These are phyloP conservation scores for Phaonia tiefii DNA, from an alignment of 2,888 invertebrate species.

Conservation along the genomic window DNA sequence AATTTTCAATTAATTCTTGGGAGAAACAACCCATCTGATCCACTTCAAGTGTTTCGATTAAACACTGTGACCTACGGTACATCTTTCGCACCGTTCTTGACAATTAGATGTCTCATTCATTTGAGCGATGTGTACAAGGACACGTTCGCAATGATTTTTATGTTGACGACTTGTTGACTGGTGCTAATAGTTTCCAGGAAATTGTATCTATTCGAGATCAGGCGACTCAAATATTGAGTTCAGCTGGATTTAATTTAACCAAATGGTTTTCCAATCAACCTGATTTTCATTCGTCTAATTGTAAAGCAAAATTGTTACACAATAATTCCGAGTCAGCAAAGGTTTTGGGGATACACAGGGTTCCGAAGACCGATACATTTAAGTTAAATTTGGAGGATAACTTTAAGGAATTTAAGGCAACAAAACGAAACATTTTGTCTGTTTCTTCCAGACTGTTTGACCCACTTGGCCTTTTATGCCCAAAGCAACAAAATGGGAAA, in stretches of 20 bases:
- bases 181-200: no score
- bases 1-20: no score
- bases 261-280: conserved; percentile 47
- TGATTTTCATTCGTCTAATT: not conserved
- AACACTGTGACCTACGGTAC: no score
- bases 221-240: no score
- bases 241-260: conserved; percentile 32
- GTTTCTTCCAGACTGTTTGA: conserved; percentile 38
- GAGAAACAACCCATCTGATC: no score
- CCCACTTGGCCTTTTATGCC: conserved; percentile 26
- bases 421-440: conserved; percentile 43
- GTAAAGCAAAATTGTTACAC: conserved; percentile 17
- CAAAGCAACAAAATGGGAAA: conserved; percentile 25
- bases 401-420: conserved; percentile 33
- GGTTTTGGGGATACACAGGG: conserved; percentile 47
- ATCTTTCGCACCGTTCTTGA: no score
- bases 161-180: no score
- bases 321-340: conserved; percentile 38
- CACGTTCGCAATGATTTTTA: no score
- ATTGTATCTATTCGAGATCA: no score
- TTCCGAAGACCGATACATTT: conserved; percentile 27
- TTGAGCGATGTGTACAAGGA: no score
- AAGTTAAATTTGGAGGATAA: conserved; percentile 44
- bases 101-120: no score
- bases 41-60: no score